A percentile compares a stretch with the other conserved stretches of the same genome.
phyloP scores from a whole-genome alignment of 2,888 invertebrate species.

The Hoplodrina blanda region DNA sequence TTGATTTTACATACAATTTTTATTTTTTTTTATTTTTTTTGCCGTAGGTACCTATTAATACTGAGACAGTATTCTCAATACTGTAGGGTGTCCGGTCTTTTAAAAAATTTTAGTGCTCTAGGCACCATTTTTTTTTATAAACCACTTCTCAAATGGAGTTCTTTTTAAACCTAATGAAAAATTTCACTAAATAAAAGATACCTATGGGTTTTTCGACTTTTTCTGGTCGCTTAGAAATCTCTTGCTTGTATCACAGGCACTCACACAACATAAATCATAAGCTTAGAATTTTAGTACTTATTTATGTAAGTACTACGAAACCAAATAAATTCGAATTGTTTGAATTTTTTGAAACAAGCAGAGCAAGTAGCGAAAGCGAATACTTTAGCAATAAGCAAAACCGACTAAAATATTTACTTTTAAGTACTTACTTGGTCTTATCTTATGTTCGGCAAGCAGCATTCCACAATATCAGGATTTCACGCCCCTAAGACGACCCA shows the following conservation, averaged over 20 bases:
- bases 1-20: too few relatives aligned
- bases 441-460: neutral
- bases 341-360: neutral
- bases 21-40: too few relatives aligned
- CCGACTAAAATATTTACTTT: neutral
- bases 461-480: neutral
- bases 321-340: too few relatives aligned
- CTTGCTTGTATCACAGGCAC: neutral
- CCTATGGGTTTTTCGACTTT: neutral
- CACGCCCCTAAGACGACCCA: too few relatives aligned
- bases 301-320: too few relatives aligned
- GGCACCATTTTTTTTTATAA: too few relatives aligned
- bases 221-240: neutral
- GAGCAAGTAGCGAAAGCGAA: neutral
- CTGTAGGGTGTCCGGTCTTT: too few relatives aligned
- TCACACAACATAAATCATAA: neutral
- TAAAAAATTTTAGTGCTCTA: too few relatives aligned
- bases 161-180: too few relatives aligned
- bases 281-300: neutral
- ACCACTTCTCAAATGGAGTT: neutral
- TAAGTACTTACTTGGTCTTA: conserved; percentile 13
- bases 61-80: too few relatives aligned
- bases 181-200: neutral
- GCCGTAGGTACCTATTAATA: too few relatives aligned
- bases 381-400: conserved; percentile 23